A percentile compares a stretch with the other conserved stretches of the same genome.
These are phyloP conservation scores for Pleuronectes platessa DNA, from an alignment of 2,113 vertebrate species.

Conservation along the genomic window DNA sequence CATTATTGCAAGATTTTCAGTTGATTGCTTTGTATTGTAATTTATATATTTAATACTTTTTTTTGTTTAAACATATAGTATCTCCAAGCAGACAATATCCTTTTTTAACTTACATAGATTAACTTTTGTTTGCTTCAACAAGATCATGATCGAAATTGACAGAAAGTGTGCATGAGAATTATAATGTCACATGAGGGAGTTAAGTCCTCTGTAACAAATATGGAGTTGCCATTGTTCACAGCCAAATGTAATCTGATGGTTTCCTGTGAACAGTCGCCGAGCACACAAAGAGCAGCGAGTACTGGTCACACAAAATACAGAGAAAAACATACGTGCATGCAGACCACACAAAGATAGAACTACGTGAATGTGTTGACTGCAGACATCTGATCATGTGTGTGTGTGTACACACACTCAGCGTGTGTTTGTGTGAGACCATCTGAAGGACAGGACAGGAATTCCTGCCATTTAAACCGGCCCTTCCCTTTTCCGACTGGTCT, in stretches of 20 bases:
- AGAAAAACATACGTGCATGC: neutral
- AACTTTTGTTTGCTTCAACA: too few relatives aligned
- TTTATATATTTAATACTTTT: too few relatives aligned
- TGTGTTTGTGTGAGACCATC: conserved; percentile 11
- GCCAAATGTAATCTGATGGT: conserved; percentile 6
- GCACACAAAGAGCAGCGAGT: neutral
- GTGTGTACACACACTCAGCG: neutral
- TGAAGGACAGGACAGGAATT: conserved; percentile 67
- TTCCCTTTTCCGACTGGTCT: conserved; percentile 63
- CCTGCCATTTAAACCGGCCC: conserved; percentile 72
- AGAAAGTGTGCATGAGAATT: too few relatives aligned
- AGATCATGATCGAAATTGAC: too few relatives aligned
- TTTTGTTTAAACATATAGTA: too few relatives aligned
- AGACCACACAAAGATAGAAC: neutral
- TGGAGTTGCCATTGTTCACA: neutral
- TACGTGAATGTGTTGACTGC: neutral
- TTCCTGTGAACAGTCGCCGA: conserved; percentile 7
- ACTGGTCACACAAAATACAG: neutral
- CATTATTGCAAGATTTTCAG: too few relatives aligned
- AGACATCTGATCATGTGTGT: neutral
- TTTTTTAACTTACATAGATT: too few relatives aligned
- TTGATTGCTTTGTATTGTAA: too few relatives aligned
- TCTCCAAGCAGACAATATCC: too few relatives aligned
- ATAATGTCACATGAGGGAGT: neutral
- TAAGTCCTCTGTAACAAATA: neutral